Evolutionary conservation across 37 sponge, comb jelly and placozoan genomes (phyloP), one percentile per base, ranked within the genome.

Genomic region (Spongilla lacustris): DNA sequence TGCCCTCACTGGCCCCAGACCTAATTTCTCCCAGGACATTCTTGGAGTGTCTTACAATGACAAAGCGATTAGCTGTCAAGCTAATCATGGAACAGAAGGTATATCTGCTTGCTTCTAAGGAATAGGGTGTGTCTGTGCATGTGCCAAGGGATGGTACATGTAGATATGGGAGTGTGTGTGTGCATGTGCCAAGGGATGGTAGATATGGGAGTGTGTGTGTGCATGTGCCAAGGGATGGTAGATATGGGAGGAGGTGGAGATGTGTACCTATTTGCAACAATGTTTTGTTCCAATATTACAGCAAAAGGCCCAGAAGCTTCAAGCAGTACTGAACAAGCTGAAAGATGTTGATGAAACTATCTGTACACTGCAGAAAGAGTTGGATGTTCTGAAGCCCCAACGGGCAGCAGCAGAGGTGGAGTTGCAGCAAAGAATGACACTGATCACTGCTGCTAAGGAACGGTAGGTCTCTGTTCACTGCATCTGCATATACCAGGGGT

Each of bases 361-460:
- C 71, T 13, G 32, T 9, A 73, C 73, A 14, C 67, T 91, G 36
- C 75, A 88, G 71, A 67, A 50, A 9, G 49, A 87, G 29, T 79
- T 91, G 76, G 50, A 24, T 22, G 69, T 41, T 11, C 68, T 80
- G 30, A 28, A 82, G 66, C 34, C 89, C 3, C 31, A 68, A 33
- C 66, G 82, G 70, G 85, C 68, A 9, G 77, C 22, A 14, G 78
- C 82, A 22, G 89, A 94, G 74, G 1, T 68, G 27, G 86, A 85
- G 69, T 71, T 74, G 12, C 73, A 85, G 23, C 68, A 83, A 9
- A 79, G 67, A 12, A 87, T 87, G 88, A 33, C 14, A 29, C 35
- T 50, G 24, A 92, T 92, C 41, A 87, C 77, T 14, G 72, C 87
- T 13, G 87, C 80, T 25, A 87, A 92, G 68, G 71, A 84, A 35